These are phyloP conservation scores for Listronotus oregonensis DNA, from an alignment of 1,140 invertebrate species.

Conservation along the genomic window DNA sequence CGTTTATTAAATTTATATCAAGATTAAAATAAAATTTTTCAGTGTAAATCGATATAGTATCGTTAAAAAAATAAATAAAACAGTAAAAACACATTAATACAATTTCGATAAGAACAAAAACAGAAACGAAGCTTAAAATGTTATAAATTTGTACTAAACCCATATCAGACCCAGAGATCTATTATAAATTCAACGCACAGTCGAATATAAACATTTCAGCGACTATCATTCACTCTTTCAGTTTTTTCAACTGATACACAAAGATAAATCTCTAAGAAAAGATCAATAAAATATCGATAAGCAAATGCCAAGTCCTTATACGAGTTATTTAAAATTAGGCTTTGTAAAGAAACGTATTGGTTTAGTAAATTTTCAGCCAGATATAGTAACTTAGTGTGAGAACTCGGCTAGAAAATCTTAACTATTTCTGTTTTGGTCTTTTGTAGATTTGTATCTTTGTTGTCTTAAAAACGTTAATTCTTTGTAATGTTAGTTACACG, in stretches of 20 bases:
- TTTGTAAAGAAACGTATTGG: slow-evolving; percentile 19
- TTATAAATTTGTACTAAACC: too few relatives aligned
- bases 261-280: slow-evolving; percentile 26
- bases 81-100: too few relatives aligned
- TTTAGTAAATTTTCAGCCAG: slow-evolving; percentile 30
- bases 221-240: slow-evolving; percentile 16
- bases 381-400: slow-evolving; percentile 30
- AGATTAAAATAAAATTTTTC: too few relatives aligned
- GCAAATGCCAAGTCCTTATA: slow-evolving; percentile 32
- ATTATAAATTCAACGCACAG: slow-evolving; percentile 32
- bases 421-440: slow-evolving; percentile 23
- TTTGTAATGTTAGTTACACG: slow-evolving; percentile 18
- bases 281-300: slow-evolving; percentile 33
- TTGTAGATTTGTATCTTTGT: slow-evolving; percentile 24
- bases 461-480: slow-evolving; percentile 32
- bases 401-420: slow-evolving; percentile 26
- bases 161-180: slow-evolving; percentile 2
- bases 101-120: too few relatives aligned
- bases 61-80: too few relatives aligned
- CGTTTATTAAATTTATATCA: too few relatives aligned
- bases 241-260: slow-evolving; percentile 27
- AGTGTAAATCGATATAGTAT: too few relatives aligned
- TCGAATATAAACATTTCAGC: slow-evolving; percentile 27
- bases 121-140: too few relatives aligned
- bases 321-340: slow-evolving; percentile 24